A percentile compares a stretch with the other conserved stretches of the same genome.
Conservation (phyloP, 2,888 invertebrate species). For the Strigamia crassipes region DNA sequence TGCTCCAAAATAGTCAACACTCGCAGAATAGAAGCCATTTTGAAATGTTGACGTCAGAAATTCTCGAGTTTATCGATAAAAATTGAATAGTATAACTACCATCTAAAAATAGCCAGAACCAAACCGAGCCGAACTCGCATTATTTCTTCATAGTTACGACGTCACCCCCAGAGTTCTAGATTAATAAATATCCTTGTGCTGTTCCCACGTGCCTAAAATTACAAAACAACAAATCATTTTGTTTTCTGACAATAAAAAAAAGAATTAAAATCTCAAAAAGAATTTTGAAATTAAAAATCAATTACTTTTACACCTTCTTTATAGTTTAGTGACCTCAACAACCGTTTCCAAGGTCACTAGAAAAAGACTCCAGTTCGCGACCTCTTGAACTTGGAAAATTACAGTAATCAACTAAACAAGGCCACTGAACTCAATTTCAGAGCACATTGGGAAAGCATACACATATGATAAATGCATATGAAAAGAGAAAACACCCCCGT, state of each 20-base stretch:
- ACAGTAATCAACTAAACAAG: neutral
- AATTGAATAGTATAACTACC: neutral
- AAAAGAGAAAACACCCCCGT: neutral
- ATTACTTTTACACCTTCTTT: neutral
- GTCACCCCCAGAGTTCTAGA: neutral
- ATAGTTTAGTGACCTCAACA: conserved; percentile 10
- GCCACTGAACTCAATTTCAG: neutral
- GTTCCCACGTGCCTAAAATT: neutral
- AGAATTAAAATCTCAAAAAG: neutral
- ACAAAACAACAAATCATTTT: neutral
- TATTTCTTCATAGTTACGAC: neutral
- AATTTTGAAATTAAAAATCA: neutral
- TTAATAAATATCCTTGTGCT: neutral
- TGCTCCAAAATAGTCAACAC: neutral
- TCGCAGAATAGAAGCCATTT: neutral
- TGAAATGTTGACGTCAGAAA: neutral
- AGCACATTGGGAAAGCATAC: neutral
- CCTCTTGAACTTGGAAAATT: conserved; percentile 3
- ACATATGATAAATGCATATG: neutral
- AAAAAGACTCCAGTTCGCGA: neutral
- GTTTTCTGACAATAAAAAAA: neutral
- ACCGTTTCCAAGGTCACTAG: neutral
- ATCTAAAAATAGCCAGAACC: neutral
- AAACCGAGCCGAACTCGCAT: neutral
- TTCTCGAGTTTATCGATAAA: neutral